Conservation (phyloP, 2,888 invertebrate species). For the Campoplex capitator region DNA sequence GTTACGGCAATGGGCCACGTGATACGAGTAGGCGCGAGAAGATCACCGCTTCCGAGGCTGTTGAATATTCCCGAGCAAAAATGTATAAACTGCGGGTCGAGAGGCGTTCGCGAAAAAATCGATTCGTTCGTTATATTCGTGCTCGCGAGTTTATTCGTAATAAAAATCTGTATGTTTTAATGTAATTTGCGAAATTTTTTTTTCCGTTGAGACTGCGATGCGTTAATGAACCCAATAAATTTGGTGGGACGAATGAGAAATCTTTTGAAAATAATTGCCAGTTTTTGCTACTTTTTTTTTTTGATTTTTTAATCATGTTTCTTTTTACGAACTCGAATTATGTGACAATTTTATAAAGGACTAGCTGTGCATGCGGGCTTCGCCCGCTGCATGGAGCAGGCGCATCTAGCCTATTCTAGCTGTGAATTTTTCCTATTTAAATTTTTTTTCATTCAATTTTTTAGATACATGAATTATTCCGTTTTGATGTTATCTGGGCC, state of each 20-base stretch:
- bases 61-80: conserved; percentile 46
- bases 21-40: background rate
- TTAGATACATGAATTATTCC: no score
- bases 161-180: background rate
- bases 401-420: no score
- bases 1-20: conserved; percentile 53
- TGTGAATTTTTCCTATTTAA: no score
- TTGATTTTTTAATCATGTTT: background rate
- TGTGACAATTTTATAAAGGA: no score
- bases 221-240: background rate
- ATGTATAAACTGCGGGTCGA: conserved; percentile 11
- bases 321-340: no score
- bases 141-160: background rate
- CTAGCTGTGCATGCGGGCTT: no score
- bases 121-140: conserved; percentile 16
- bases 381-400: no score
- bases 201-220: background rate
- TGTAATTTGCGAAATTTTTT: conserved; percentile 5
- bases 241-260: background rate
- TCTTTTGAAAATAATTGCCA: background rate
- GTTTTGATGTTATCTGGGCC: no score
- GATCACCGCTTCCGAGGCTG: background rate
- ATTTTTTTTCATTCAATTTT: no score
- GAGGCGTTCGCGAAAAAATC: conserved; percentile 24
- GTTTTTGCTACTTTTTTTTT: background rate